Percentiles rank a stretch among this genome's conserved stretches.
phyloP scores from a whole-genome alignment of 2,113 vertebrate species.

The Trichechus manatus region DNA sequence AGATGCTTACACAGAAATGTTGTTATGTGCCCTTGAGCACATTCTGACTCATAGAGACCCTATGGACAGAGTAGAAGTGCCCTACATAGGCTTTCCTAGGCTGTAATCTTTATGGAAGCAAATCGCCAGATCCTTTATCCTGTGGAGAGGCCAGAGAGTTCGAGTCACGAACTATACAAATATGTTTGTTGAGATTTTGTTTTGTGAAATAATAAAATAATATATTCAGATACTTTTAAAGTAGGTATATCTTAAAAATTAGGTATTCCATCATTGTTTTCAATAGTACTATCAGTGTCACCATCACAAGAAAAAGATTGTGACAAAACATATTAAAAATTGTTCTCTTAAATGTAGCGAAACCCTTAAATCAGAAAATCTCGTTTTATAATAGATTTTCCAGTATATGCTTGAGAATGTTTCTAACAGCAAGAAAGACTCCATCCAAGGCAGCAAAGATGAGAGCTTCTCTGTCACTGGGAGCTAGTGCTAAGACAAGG shows the following conservation, averaged over 20 bases:
- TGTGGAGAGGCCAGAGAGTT: background rate
- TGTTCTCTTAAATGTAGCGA: background rate
- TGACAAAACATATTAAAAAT: background rate
- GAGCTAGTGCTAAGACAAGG: constrained; percentile 21
- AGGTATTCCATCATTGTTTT: background rate
- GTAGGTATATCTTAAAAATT: background rate
- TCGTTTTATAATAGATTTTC: background rate
- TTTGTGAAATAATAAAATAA: background rate
- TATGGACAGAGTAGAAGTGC: no score
- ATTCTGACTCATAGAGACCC: background rate
- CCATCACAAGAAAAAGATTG: background rate
- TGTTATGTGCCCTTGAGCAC: background rate
- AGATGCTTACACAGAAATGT: background rate
- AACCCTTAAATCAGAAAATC: background rate
- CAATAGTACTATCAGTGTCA: background rate
- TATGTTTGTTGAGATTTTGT: background rate
- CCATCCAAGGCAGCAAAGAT: background rate
- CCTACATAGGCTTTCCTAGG: background rate
- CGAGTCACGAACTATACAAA: background rate
- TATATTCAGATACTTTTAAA: background rate
- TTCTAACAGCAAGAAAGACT: background rate
- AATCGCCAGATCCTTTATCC: background rate
- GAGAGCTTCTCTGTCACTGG: background rate
- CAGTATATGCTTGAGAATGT: background rate
- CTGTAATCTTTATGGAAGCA: background rate